These are phyloP conservation scores for Drosophila pandora DNA, from an alignment of 1,140 invertebrate species.

Conservation along the genomic window DNA sequence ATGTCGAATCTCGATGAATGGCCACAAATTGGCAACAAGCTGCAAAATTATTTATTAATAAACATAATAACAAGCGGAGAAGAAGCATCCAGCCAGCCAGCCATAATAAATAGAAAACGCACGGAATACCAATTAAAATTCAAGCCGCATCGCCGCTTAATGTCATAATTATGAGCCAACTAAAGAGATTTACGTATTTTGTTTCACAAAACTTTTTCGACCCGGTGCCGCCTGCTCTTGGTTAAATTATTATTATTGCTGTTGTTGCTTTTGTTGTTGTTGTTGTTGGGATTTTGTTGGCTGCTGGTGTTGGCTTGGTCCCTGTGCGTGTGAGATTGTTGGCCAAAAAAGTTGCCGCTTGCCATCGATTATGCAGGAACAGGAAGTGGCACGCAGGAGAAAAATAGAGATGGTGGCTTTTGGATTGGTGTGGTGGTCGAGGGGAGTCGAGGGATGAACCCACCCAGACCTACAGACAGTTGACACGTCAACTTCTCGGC, in stretches of 20 bases:
- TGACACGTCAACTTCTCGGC: slow-evolving; percentile 61
- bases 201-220: slow-evolving; percentile 69
- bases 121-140: slow-evolving; percentile 75
- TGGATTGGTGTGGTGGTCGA: slow-evolving; percentile 2
- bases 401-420: background rate
- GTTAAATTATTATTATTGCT: slow-evolving; percentile 34
- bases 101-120: slow-evolving; percentile 36
- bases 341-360: slow-evolving; percentile 34
- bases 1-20: slow-evolving; percentile 52
- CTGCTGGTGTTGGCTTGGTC: slow-evolving; percentile 16
- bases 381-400: slow-evolving; percentile 41
- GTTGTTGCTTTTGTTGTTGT: slow-evolving; percentile 1
- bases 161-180: slow-evolving; percentile 82
- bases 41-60: slow-evolving; percentile 76
- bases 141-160: slow-evolving; percentile 77
- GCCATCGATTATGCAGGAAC: slow-evolving; percentile 70
- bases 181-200: slow-evolving; percentile 81
- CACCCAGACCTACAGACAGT: slow-evolving; percentile 33
- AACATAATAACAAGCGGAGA: slow-evolving; percentile 55
- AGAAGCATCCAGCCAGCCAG: slow-evolving; percentile 6
- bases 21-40: slow-evolving; percentile 56
- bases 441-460: too few relatives aligned
- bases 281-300: background rate
- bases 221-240: slow-evolving; percentile 31
- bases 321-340: slow-evolving; percentile 51